Conservation (phyloP, 1,140 invertebrate genomes). For the Leptonema lineaticorne region DNA sequence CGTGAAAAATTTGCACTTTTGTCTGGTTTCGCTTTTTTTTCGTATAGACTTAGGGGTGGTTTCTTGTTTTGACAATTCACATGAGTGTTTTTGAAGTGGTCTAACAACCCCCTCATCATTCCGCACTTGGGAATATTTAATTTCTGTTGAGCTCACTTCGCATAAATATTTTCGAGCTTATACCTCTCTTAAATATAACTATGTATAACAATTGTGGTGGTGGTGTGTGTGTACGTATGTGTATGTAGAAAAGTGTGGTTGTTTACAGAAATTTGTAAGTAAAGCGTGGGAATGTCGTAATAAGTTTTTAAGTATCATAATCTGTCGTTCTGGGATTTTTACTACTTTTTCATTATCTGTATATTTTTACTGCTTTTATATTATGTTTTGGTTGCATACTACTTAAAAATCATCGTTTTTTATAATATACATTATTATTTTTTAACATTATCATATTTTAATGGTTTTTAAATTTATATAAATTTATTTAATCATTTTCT, state of each 20-base stretch:
- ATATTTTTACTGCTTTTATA: no score
- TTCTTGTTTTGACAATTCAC: slow-evolving; percentile 12
- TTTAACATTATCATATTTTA: no score
- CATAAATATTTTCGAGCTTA: slow-evolving; percentile 5
- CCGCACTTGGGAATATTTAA: not conserved
- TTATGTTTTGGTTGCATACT: no score
- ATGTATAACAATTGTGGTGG: no score
- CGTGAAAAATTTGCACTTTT: not conserved
- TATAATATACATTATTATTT: no score
- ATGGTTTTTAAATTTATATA: no score
- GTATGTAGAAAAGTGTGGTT: not conserved
- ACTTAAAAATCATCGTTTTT: no score
- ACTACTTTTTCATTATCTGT: no score
- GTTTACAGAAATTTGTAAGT: slow-evolving; percentile 13
- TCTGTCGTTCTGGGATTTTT: no score
- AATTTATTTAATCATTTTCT: no score
- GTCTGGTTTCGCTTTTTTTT: slow-evolving; percentile 1
- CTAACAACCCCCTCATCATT: no score
- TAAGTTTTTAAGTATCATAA: slow-evolving; percentile 10
- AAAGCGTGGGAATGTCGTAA: slow-evolving; percentile 23
- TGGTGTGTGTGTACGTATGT: not conserved
- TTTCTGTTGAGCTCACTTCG: not conserved
- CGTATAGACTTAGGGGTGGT: not conserved
- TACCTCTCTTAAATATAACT: no score
- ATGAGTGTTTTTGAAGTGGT: slow-evolving; percentile 4